A percentile compares a stretch with the other conserved stretches of the same genome.
Evolutionary conservation across 2,797 vertebrate species (phyloP).

Genomic region (Zenarchopterus dispar): DNA sequence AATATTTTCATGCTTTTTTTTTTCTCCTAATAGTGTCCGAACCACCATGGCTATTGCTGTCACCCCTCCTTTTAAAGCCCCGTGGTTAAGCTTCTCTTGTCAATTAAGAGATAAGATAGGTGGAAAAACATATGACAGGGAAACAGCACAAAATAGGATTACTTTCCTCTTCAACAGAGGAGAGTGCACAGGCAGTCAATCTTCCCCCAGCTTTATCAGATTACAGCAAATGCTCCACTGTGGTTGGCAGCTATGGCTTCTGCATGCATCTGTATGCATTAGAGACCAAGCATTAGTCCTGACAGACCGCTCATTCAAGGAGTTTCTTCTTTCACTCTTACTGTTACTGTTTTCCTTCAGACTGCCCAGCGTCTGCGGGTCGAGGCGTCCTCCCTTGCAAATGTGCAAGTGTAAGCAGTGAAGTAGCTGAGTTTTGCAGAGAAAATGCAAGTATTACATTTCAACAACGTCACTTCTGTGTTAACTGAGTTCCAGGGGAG

Average conservation of each 20-base stretch:
- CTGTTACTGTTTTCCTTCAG: slow-evolving; percentile 10
- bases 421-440: slow-evolving; percentile 11
- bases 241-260: slow-evolving; percentile 46
- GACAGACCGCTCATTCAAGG: slow-evolving; percentile 45
- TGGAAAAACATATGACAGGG: slow-evolving; percentile 58
- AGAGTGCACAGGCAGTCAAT: slow-evolving; percentile 59
- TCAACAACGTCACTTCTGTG: slow-evolving; percentile 27
- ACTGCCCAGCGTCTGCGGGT: slow-evolving; percentile 3
- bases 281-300: slow-evolving; percentile 52
- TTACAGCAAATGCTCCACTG: slow-evolving; percentile 63
- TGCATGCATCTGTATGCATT: slow-evolving; percentile 38
- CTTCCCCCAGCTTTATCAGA: slow-evolving; percentile 61
- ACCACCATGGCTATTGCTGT: neutral
- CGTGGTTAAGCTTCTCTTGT: slow-evolving; percentile 35
- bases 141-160: slow-evolving; percentile 77
- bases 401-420: slow-evolving; percentile 20
- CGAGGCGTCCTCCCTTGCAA: neutral
- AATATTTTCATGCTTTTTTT: neutral
- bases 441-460: slow-evolving; percentile 6
- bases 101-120: slow-evolving; percentile 66
- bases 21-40: neutral
- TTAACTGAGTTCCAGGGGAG: slow-evolving; percentile 22
- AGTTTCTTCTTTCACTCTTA: slow-evolving; percentile 12
- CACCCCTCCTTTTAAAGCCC: slow-evolving; percentile 17
- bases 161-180: slow-evolving; percentile 55